Base-by-base conservation (phyloP, 2,888 invertebrate genomes). In the Tyria jacobaeae region DNA sequence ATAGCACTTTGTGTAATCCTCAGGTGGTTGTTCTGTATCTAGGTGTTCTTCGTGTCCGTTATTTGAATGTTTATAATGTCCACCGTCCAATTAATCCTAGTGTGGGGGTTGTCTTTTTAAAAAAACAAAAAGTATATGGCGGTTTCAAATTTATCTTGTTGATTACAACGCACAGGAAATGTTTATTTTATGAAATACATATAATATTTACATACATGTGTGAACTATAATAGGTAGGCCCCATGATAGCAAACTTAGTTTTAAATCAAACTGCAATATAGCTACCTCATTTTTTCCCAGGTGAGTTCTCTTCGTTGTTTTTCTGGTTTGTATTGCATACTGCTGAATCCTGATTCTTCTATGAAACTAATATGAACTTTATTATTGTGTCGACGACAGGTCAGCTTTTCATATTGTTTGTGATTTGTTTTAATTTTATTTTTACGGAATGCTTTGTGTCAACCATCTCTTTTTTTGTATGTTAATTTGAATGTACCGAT, bases 231-330 rank as follows among this genome's bases (percentile, higher is more conserved):
- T 79, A 61, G 75, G 66, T 70, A n/a, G n/a, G n/a, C 61, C 62
- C 70, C 57, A 64, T 79, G 73, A 78, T 76, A 80, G 73, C 74
- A 75, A 78, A 83, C 81, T 81, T 76, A 86, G 87, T 89, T 89
- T 87, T 89, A 90, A 91, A 91, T 92, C 89, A 88, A 92, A 86
- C 66, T 73, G 84, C 88, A 84, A 88, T 89, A 88, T 90, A 85
- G 89, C 84, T 81, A 75, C 77, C 79, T 64, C 73, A 75, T 60
- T 63, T n/a, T 44, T 73, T 89, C 90, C 90, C 91, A 74, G 77
- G 89, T 80, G 91, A 73, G 63, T 79, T 76, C 65, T 59, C 55
- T 70, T 74, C 75, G 81, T 85, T 83, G 83, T 85, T 88, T 90
- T 89, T 89, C 85, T n/a, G 87, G 89, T 88, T 87, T 80, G 77